These are phyloP conservation scores for Amphiura filiformis DNA, from an alignment of 35 echinoderm and acorn worm genomes.

Conservation along the genomic window DNA sequence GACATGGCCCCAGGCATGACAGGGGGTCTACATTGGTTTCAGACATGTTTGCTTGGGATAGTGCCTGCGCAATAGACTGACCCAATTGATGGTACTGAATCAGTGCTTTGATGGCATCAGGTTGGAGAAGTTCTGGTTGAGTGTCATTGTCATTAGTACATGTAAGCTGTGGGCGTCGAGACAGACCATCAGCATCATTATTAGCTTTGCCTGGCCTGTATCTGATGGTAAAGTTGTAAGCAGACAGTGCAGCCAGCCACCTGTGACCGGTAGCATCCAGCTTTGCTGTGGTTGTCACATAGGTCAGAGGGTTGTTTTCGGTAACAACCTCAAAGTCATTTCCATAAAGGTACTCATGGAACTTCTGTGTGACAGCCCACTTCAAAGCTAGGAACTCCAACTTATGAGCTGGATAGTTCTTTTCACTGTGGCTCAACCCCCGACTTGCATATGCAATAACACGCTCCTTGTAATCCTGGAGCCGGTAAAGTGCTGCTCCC, in stretches of 20 bases:
- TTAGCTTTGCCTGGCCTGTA: conserved; percentile 50
- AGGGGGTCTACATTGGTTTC: too few species aligned
- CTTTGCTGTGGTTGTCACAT: conserved; percentile 49
- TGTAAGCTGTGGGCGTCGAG: conserved; percentile 15
- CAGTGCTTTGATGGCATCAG: too few species aligned
- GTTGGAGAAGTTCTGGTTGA: too few species aligned
- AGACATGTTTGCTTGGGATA: too few species aligned
- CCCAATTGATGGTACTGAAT: too few species aligned
- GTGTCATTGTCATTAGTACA: too few species aligned
- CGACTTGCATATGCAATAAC: conserved; percentile 51
- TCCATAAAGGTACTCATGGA: conserved; percentile 39
- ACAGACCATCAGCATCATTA: conserved; percentile 50
- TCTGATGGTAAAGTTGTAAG: conserved; percentile 26
- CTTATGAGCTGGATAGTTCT: conserved; percentile 73
- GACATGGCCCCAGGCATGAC: too few species aligned
- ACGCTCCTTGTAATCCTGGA: conserved; percentile 22
- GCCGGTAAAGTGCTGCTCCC: conserved; percentile 24
- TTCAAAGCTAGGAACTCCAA: conserved; percentile 63
- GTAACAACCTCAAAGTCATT: conserved; percentile 2
- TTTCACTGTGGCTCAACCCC: conserved; percentile 20
- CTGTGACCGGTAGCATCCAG: conserved; percentile 34
- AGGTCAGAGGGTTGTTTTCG: conserved; percentile 23
- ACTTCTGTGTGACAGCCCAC: conserved; percentile 52
- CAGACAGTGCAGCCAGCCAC: conserved; percentile 40
- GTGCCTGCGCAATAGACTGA: too few species aligned